Conservation (phyloP, 2,888 invertebrate genomes). For the Ypsolopha scabrella region DNA sequence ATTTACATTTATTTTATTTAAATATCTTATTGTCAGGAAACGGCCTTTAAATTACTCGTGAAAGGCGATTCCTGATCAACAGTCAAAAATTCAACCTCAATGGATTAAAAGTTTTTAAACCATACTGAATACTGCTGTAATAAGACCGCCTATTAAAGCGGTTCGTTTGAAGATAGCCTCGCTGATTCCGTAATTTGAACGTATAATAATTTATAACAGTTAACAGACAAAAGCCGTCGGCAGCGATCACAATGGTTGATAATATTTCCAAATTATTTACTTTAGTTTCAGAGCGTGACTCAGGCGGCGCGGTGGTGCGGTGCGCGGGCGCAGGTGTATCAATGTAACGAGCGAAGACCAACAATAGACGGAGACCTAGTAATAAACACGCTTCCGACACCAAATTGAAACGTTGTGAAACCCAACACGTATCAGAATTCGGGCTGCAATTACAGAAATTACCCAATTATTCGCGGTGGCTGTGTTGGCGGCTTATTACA, state of each 20-base stretch:
- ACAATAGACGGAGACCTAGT: slow-evolving; percentile 2
- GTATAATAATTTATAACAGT: slow-evolving; percentile 23
- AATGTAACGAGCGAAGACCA: neutral
- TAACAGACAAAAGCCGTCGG: slow-evolving; percentile 5
- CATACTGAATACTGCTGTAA: neutral
- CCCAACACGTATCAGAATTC: slow-evolving; percentile 17
- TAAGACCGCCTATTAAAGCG: neutral
- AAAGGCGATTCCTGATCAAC: neutral
- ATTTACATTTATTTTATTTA: neutral
- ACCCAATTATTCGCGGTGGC: slow-evolving; percentile 41
- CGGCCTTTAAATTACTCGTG: neutral
- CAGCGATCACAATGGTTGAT: slow-evolving; percentile 8
- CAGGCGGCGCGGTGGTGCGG: too few species aligned
- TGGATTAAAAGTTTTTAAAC: neutral
- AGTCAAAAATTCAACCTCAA: neutral
- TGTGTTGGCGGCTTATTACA: slow-evolving; percentile 48
- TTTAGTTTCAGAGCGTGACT: slow-evolving; percentile 10
- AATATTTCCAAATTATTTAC: slow-evolving; percentile 42
- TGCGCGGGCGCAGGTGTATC: slow-evolving; percentile 2
- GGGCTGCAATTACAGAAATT: slow-evolving; percentile 29
- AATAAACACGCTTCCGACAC: slow-evolving; percentile 8
- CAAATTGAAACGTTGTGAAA: slow-evolving; percentile 20
- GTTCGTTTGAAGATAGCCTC: neutral
- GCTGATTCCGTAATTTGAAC: slow-evolving; percentile 1
- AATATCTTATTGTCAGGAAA: neutral